A percentile compares a stretch with the other conserved stretches of the same genome.
Conservation (phyloP, 2,888 invertebrate genomes). For the Boloria euphrosyne region DNA sequence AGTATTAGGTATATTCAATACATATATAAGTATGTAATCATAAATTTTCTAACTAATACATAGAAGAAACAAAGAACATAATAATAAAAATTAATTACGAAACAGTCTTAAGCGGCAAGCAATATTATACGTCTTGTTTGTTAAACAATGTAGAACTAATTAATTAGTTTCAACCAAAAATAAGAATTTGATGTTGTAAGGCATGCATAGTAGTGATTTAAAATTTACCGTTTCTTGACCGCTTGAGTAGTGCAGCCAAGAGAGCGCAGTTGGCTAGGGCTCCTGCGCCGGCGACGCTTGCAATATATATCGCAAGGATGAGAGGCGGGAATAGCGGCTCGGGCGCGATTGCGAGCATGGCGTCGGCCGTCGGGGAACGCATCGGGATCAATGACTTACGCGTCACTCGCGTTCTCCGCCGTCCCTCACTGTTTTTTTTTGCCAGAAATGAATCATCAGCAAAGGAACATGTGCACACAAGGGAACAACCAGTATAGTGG, state of each 20-base stretch:
- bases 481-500: slow-evolving; percentile 53
- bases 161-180: slow-evolving; percentile 13
- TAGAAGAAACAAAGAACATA: neutral
- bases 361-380: slow-evolving; percentile 71
- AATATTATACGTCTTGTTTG: neutral
- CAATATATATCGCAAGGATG: slow-evolving; percentile 59
- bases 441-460: slow-evolving; percentile 70
- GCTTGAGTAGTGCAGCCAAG: slow-evolving; percentile 68
- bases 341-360: slow-evolving; percentile 58
- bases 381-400: slow-evolving; percentile 78
- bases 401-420: slow-evolving; percentile 71
- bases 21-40: too few species aligned
- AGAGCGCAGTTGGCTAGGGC: slow-evolving; percentile 71
- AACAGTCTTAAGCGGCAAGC: neutral
- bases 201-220: slow-evolving; percentile 29
- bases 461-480: slow-evolving; percentile 67
- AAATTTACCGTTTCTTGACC: slow-evolving; percentile 73
- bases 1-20: too few species aligned
- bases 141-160: slow-evolving; percentile 11
- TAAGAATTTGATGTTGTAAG: slow-evolving; percentile 16
- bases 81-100: neutral
- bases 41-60: neutral
- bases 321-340: slow-evolving; percentile 67
- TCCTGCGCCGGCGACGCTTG: slow-evolving; percentile 71
- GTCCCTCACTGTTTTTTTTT: slow-evolving; percentile 63